These are phyloP conservation scores for Tapirus indicus DNA, from an alignment of 2,797 vertebrate genomes.

Conservation along the genomic window DNA sequence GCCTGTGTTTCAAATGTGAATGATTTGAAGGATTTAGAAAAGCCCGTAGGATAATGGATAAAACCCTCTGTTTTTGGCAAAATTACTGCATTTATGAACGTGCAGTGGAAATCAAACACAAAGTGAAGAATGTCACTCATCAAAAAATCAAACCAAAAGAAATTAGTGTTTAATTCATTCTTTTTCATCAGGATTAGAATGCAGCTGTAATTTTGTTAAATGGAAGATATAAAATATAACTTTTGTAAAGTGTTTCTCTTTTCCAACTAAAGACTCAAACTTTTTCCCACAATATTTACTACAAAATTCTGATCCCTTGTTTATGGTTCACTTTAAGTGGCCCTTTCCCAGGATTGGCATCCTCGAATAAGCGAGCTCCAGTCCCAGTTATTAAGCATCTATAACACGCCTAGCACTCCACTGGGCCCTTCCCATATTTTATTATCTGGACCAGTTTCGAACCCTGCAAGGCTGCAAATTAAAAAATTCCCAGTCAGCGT, in stretches of 20 bases:
- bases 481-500: neutral
- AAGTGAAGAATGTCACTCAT: neutral
- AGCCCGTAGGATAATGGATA: neutral
- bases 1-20: neutral
- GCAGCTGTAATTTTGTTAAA: neutral
- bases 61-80: neutral
- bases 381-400: neutral
- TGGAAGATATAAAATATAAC: neutral
- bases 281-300: neutral
- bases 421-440: neutral
- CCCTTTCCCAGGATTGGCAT: neutral
- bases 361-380: neutral
- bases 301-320: neutral
- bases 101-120: neutral
- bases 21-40: slow-evolving; percentile 34
- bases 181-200: slow-evolving; percentile 19
- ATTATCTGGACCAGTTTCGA: neutral
- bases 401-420: neutral
- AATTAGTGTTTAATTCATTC: neutral
- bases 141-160: neutral
- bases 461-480: neutral
- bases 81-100: neutral
- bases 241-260: neutral
- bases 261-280: neutral
- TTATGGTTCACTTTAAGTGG: neutral